A percentile compares a stretch with the other conserved stretches of the same genome.
phyloP scores from a whole-genome alignment of 92 coral and sea anemone genomes.

The Parazoanthus swiftii region DNA sequence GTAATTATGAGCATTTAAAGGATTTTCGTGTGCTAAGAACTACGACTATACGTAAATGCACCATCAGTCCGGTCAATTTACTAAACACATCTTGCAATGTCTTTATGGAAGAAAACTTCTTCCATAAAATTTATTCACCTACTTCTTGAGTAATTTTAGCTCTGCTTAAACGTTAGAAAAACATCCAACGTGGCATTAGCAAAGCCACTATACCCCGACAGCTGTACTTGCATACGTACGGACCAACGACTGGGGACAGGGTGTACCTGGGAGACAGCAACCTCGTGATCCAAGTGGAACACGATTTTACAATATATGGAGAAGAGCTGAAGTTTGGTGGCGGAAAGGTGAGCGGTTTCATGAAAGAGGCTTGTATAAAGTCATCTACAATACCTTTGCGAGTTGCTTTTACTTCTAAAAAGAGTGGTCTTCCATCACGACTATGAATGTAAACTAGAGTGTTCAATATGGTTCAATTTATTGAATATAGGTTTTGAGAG shows the following conservation, averaged over 20 bases:
- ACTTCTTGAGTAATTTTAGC: background rate
- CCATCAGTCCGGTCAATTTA: no score
- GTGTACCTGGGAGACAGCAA: conserved; percentile 63
- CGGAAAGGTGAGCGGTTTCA: conserved; percentile 53
- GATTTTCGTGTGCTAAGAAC: no score
- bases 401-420: background rate
- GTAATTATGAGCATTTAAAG: no score
- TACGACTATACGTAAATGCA: no score
- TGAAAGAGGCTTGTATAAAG: background rate
- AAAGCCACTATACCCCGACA: conserved; percentile 45
- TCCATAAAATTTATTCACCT: no score
- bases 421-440: background rate
- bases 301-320: conserved; percentile 66
- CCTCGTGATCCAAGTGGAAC: conserved; percentile 62
- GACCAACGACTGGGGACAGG: conserved; percentile 73
- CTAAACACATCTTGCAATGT: no score
- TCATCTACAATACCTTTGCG: background rate
- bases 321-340: conserved; percentile 79
- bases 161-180: conserved; percentile 1
- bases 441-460: background rate
- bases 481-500: conserved; percentile 57
- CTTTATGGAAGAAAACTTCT: no score
- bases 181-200: conserved; percentile 36
- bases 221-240: conserved; percentile 58
- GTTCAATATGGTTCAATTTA: background rate